Conservation (phyloP, 1,140 invertebrate species). For the Mycetomoellerius zeteki region DNA sequence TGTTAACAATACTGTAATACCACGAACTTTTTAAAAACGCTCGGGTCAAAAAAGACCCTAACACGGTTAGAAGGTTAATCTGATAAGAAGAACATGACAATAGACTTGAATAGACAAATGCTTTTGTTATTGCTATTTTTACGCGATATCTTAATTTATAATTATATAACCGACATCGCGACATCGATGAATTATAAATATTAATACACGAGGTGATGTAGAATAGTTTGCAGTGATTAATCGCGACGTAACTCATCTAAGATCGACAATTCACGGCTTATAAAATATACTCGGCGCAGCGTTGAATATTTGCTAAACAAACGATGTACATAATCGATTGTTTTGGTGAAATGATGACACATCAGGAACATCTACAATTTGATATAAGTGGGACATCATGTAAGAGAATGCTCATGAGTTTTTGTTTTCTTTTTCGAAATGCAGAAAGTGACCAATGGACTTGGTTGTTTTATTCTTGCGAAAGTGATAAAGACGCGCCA, state of each 20-base stretch:
- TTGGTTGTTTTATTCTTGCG: not conserved
- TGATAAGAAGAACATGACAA: not conserved
- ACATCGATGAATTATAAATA: not conserved
- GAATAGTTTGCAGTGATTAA: constrained; percentile 1
- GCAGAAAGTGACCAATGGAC: not conserved
- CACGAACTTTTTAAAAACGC: no score
- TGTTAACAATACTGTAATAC: no score
- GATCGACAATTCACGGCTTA: not conserved
- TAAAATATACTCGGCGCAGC: not conserved
- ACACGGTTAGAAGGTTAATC: no score
- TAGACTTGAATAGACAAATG: not conserved
- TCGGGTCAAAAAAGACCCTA: no score
- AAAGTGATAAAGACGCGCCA: constrained; percentile 28
- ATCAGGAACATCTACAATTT: not conserved
- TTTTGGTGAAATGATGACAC: constrained; percentile 22
- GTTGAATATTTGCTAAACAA: constrained; percentile 44
- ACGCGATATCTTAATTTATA: not conserved
- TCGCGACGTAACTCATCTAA: not conserved
- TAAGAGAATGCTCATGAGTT: not conserved
- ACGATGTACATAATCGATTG: constrained; percentile 28
- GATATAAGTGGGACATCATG: not conserved
- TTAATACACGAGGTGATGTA: not conserved
- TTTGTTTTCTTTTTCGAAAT: not conserved
- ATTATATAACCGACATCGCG: not conserved
- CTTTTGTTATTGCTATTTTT: not conserved